These are phyloP conservation scores for Alethe castanea DNA, from an alignment of 2,113 vertebrate genomes.

Conservation along the genomic window DNA sequence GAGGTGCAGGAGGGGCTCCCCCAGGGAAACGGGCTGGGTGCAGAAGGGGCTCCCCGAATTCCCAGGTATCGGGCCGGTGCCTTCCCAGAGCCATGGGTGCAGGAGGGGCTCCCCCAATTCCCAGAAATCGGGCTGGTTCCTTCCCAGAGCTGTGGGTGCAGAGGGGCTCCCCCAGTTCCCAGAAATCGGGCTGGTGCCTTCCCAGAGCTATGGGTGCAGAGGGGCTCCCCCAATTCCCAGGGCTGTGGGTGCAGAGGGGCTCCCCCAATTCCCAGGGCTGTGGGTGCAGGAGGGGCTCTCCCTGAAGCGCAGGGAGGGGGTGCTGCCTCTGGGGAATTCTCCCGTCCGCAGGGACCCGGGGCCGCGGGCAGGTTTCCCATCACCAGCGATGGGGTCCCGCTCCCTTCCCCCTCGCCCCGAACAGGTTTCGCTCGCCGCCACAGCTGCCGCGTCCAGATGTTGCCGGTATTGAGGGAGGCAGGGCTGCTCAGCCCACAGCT, in stretches of 20 bases:
- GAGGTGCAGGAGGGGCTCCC: background rate
- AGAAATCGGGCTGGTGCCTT: rapidly evolving
- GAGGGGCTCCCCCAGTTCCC: background rate
- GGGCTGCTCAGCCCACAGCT: constrained; percentile 55
- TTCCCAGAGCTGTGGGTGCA: too few relatives aligned
- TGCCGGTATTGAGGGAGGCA: background rate
- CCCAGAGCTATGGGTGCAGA: rapidly evolving
- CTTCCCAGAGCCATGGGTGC: background rate
- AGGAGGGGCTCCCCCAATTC: background rate
- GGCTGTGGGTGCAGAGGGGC: too few relatives aligned
- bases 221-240: background rate
- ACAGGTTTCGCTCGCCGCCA: background rate
- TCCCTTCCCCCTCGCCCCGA: background rate
- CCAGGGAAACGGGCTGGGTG: too few relatives aligned
- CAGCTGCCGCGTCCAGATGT: constrained; percentile 63
- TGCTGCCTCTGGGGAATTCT: background rate
- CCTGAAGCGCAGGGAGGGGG: background rate
- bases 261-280: rapidly evolving
- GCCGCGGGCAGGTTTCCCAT: background rate
- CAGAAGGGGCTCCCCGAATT: background rate
- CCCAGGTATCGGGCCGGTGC: background rate
- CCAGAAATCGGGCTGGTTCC: background rate
- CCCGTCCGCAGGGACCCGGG: rapidly evolving
- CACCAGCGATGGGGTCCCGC: background rate
- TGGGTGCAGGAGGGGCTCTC: background rate